Evolutionary conservation across 64 coral and sea anemone genomes (phyloP).

Genomic region (Stichodactyla mertensii): DNA sequence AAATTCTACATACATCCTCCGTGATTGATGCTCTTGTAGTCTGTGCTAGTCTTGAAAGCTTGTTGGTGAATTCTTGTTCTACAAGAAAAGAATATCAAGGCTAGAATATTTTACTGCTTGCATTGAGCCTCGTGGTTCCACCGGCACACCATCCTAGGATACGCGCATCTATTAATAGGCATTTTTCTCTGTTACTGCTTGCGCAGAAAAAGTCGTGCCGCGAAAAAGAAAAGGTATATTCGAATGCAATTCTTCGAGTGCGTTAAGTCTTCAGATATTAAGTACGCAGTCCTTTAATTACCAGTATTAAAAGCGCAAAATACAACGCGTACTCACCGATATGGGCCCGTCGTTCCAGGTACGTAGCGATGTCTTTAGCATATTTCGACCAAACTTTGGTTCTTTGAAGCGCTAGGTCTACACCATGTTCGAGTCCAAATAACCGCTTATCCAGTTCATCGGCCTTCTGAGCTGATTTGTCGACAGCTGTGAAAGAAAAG

Average conservation of each 20-base stretch:
- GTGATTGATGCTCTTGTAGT: conserved; percentile 67
- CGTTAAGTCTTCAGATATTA: neutral
- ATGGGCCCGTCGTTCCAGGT: conserved; percentile 87
- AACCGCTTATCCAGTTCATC: conserved; percentile 73
- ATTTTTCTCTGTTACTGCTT: no score
- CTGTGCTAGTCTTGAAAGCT: conserved; percentile 77
- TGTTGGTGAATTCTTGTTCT: conserved; percentile 88
- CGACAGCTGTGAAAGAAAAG: conserved; percentile 35
- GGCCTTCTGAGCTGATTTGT: conserved; percentile 83
- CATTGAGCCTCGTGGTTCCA: no score
- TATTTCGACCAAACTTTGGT: conserved; percentile 97
- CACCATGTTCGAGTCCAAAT: conserved; percentile 67
- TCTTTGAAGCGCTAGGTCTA: conserved; percentile 88
- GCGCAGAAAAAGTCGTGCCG: no score
- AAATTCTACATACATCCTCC: conserved; percentile 59
- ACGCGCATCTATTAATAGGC: no score
- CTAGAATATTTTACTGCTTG: no score
- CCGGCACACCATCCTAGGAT: no score
- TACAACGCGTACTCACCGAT: conserved; percentile 47
- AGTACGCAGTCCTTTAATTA: neutral
- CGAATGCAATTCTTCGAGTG: no score
- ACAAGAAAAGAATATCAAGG: neutral
- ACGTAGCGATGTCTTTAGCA: conserved; percentile 89
- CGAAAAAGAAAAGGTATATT: no score
- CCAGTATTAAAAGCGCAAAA: neutral